Conservation (phyloP, 2,888 invertebrate genomes). For the Trachelus iudaicus region DNA sequence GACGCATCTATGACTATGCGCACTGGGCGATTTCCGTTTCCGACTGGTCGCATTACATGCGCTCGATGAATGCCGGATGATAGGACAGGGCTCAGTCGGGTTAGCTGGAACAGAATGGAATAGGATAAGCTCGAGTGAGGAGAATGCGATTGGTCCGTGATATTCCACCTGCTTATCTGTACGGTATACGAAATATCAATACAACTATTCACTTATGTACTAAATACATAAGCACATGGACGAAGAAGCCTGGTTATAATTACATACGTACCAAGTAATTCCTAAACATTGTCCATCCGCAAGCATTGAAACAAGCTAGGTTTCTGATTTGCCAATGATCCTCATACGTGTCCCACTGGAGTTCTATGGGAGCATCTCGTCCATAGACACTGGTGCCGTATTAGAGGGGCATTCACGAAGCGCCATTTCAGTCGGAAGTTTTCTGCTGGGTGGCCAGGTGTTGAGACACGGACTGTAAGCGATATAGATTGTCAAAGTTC, state of each 20-base stretch:
- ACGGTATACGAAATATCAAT: not conserved
- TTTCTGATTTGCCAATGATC: not conserved
- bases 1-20: not conserved
- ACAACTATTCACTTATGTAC: not conserved
- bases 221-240: not conserved
- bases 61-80: conserved; percentile 49
- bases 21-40: not conserved
- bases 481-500: conserved; percentile 58
- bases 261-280: not conserved
- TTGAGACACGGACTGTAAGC: conserved; percentile 51
- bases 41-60: conserved; percentile 41
- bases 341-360: not conserved
- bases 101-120: conserved; percentile 34
- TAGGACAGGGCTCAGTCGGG: conserved; percentile 26
- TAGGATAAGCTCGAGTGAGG: conserved; percentile 43
- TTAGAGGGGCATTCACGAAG: not conserved
- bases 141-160: conserved; percentile 47
- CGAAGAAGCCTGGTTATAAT: not conserved
- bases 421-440: conserved; percentile 30
- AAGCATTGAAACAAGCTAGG: not conserved
- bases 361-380: not conserved
- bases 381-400: not conserved
- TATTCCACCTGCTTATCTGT: conserved; percentile 28
- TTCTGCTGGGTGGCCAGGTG: conserved; percentile 51
- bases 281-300: not conserved